Evolutionary conservation across 2,888 invertebrate genomes (phyloP).

Genomic region (Endotricha flammealis): DNA sequence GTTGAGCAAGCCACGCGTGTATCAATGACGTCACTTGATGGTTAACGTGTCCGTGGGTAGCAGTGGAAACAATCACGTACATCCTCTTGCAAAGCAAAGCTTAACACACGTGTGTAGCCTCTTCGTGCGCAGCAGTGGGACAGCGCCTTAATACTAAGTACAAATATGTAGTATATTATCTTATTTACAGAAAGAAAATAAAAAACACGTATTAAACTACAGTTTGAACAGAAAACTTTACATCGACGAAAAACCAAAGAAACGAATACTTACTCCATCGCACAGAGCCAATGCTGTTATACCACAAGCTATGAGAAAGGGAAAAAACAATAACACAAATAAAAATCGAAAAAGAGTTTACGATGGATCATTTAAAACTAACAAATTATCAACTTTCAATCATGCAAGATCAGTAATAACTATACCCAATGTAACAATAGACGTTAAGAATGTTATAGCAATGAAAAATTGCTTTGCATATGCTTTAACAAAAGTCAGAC

Average conservation of each 20-base stretch:
- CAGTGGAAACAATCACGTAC: no score
- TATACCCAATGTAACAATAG: constrained; percentile 24
- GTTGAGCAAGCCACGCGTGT: no score
- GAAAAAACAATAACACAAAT: constrained; percentile 17
- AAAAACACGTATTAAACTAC: constrained; percentile 33
- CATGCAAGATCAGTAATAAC: constrained; percentile 6
- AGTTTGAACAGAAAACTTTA: constrained; percentile 33
- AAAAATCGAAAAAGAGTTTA: constrained; percentile 33
- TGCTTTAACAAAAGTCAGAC: constrained; percentile 37
- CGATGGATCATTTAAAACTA: constrained; percentile 20
- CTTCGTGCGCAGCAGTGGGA: no score
- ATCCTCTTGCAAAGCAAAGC: no score
- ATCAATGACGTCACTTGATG: no score
- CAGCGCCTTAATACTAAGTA: no score
- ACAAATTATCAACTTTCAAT: constrained; percentile 15
- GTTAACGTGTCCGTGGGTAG: no score
- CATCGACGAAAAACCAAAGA: constrained; percentile 34
- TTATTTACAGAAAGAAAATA: constrained; percentile 32
- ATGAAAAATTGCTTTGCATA: constrained; percentile 39
- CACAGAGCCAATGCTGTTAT: constrained; percentile 44
- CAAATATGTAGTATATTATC: no score
- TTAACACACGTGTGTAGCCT: no score
- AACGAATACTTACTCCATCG: constrained; percentile 37
- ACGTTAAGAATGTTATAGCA: constrained; percentile 31
- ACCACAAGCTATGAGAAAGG: constrained; percentile 35